phyloP scores from a whole-genome alignment of 1,140 invertebrate genomes.

The Tetranychus cinnabarinus region DNA sequence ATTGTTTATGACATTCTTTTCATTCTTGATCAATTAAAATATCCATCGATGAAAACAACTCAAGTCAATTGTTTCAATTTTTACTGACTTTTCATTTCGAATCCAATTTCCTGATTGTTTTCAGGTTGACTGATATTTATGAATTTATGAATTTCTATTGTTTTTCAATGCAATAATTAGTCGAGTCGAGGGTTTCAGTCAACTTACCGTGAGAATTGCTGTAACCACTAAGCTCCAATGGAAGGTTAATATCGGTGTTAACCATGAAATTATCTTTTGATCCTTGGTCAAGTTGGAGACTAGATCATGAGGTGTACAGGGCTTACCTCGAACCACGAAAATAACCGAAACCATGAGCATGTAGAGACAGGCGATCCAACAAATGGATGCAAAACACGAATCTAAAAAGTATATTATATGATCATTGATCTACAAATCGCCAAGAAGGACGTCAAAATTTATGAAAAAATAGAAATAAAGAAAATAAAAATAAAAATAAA shows the following conservation, averaged over 20 bases:
- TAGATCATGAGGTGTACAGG: conserved; percentile 54
- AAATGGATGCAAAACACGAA: conserved; percentile 48
- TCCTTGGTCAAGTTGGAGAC: conserved; percentile 33
- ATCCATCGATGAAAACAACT: too few relatives aligned
- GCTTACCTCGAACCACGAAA: conserved; percentile 53
- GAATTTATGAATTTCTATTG: too few relatives aligned
- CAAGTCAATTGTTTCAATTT: too few relatives aligned
- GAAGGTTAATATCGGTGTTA: conserved; percentile 46
- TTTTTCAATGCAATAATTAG: too few relatives aligned
- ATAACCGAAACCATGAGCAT: conserved; percentile 46
- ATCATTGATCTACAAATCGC: conserved; percentile 39
- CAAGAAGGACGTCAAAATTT: background rate
- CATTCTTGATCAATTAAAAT: too few relatives aligned
- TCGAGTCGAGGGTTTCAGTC: too few relatives aligned
- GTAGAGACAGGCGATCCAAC: conserved; percentile 61
- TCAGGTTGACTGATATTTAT: too few relatives aligned
- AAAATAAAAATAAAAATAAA: background rate
- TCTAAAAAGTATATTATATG: conserved; percentile 60
- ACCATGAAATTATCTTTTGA: conserved; percentile 15
- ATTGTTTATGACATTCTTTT: too few relatives aligned
- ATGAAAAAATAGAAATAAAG: too few relatives aligned
- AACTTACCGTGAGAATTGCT: conserved; percentile 41
- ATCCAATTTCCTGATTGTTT: too few relatives aligned
- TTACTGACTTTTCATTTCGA: too few relatives aligned
- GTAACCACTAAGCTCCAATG: conserved; percentile 66